A percentile compares a stretch with the other conserved stretches of the same genome.
Conservation (phyloP, 92 coral and sea anemone species). For the Epizoanthus ramosus region DNA sequence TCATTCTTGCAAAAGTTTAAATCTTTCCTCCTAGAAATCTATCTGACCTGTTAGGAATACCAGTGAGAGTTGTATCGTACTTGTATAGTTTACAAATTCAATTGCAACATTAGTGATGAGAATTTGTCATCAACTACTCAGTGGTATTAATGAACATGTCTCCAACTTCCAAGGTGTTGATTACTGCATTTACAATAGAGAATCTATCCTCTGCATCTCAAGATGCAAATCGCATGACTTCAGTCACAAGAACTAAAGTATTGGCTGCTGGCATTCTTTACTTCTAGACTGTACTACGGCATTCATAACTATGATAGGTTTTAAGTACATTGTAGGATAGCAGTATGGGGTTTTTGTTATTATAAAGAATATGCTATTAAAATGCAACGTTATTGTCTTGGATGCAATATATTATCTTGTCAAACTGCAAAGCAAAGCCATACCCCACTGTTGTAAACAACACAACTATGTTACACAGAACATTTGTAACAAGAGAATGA, state of each 20-base stretch:
- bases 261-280: too few species aligned
- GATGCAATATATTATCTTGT: neutral
- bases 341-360: neutral
- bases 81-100: too few species aligned
- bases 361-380: neutral
- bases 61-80: too few species aligned
- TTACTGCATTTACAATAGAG: neutral
- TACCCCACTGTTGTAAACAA: conserved; percentile 16
- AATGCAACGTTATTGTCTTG: neutral
- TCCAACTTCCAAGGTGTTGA: too few species aligned
- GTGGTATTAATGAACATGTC: neutral
- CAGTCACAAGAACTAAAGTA: too few species aligned
- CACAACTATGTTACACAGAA: neutral
- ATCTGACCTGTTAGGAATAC: too few species aligned
- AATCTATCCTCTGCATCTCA: neutral
- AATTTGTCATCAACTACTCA: neutral
- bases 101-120: too few species aligned
- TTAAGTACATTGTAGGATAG: neutral
- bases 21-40: too few species aligned
- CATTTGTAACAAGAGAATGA: neutral
- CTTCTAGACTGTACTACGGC: too few species aligned
- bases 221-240: too few species aligned
- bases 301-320: neutral
- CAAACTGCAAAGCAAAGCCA: neutral
- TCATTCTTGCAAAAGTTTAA: too few species aligned